Evolutionary conservation across 2,113 vertebrate species (phyloP).

Genomic region (Bujurquina vittata): DNA sequence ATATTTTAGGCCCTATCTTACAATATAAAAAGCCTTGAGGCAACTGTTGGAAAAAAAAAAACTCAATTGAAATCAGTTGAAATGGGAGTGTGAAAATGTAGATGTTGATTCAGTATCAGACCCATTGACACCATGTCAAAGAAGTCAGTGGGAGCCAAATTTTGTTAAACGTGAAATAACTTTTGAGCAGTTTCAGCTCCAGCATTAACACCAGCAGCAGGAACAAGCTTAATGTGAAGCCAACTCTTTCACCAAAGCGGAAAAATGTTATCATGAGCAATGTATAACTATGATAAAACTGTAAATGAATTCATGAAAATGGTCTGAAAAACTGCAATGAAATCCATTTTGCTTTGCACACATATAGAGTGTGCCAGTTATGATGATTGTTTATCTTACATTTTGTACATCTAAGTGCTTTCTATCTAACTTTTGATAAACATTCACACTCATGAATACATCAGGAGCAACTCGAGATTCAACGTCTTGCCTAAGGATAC

Average conservation of each 20-base stretch:
- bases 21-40: not conserved
- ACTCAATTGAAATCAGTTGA: not conserved
- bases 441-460: too few relatives aligned
- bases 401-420: too few relatives aligned
- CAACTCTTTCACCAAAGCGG: not conserved
- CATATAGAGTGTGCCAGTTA: not conserved
- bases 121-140: not conserved
- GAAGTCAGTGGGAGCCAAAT: not conserved
- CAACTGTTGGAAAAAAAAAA: not conserved
- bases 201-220: not conserved
- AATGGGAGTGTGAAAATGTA: not conserved
- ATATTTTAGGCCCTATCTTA: not conserved
- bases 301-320: too few relatives aligned
- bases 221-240: not conserved
- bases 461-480: too few relatives aligned
- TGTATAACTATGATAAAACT: too few relatives aligned
- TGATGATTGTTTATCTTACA: slow-evolving; percentile 7
- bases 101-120: not conserved
- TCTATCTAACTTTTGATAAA: too few relatives aligned
- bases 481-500: too few relatives aligned
- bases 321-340: not conserved
- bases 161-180: not conserved
- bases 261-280: not conserved
- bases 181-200: not conserved
- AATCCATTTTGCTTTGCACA: not conserved